These are phyloP conservation scores for human DNA, from an alignment of 2,113 vertebrate genomes.

Conservation along the genomic window DNA sequence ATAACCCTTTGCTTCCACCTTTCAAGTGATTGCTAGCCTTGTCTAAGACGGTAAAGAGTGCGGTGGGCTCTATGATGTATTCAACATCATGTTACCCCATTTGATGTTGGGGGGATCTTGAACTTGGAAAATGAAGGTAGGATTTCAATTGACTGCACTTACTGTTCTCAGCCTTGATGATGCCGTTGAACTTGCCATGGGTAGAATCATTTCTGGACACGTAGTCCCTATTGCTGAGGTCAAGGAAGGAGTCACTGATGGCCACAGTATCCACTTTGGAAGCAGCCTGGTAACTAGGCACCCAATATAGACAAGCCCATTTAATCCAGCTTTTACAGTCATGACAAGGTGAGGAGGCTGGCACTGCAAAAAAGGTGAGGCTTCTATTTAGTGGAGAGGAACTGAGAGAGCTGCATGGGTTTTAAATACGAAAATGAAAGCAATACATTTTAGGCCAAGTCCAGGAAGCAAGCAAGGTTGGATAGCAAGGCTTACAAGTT, in stretches of 20 bases:
- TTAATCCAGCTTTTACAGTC: slow-evolving; percentile 72
- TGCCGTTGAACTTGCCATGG: slow-evolving; percentile 89
- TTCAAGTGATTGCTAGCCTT: slow-evolving; percentile 92
- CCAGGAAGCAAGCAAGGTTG: background rate
- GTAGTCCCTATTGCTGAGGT: slow-evolving; percentile 93
- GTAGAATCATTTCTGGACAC: slow-evolving; percentile 95
- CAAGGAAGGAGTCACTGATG: slow-evolving; percentile 94
- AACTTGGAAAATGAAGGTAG: slow-evolving; percentile 90
- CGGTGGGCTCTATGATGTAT: slow-evolving; percentile 92
- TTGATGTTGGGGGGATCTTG: slow-evolving; percentile 91
- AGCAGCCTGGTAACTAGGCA: slow-evolving; percentile 89
- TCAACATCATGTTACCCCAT: slow-evolving; percentile 88
- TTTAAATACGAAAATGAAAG: background rate
- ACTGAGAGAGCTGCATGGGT: background rate
- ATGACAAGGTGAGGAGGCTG: background rate
- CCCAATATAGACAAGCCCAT: slow-evolving; percentile 90
- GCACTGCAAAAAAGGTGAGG: background rate
- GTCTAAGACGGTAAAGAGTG: slow-evolving; percentile 91
- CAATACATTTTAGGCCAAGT: background rate
- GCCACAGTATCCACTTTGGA: slow-evolving; percentile 88
- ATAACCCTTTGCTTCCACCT: slow-evolving; percentile 90
- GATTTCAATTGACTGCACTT: slow-evolving; percentile 87
- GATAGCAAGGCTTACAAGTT: background rate
- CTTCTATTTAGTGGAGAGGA: background rate
- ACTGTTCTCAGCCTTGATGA: slow-evolving; percentile 89